Conservation (phyloP, 30 jellyfish, hydroid and myxozoan genomes). For the Turritopsis dohrnii region DNA sequence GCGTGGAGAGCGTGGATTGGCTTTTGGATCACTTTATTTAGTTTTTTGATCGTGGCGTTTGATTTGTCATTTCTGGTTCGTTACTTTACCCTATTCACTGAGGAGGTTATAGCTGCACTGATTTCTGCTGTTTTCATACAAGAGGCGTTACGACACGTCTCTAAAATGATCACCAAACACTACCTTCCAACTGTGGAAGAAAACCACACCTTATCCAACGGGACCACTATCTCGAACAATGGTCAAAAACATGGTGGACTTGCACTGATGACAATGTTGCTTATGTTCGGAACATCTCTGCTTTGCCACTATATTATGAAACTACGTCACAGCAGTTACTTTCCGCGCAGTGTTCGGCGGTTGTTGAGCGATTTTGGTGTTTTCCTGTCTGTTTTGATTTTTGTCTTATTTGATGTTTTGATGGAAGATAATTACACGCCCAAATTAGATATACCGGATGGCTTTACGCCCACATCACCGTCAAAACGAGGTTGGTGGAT, state of each 20-base stretch:
- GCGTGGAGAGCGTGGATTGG: constrained; percentile 92
- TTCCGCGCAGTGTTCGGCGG: constrained; percentile 55
- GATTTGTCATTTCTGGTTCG: constrained; percentile 70
- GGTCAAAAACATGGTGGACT: constrained; percentile 16
- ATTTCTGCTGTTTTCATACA: constrained; percentile 72
- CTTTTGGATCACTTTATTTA: constrained; percentile 64
- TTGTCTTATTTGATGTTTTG: constrained; percentile 40
- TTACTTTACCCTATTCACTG: constrained; percentile 75
- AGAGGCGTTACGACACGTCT: constrained; percentile 40
- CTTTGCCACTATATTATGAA: constrained; percentile 38
- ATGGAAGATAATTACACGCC: constrained; percentile 47
- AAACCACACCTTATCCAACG: background rate
- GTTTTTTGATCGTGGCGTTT: constrained; percentile 48
- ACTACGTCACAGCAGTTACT: constrained; percentile 64
- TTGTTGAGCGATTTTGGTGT: constrained; percentile 71
- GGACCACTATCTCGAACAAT: background rate
- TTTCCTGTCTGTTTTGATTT: constrained; percentile 42
- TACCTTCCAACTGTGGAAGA: background rate
- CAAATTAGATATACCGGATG: constrained; percentile 57
- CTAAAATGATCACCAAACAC: constrained; percentile 18
- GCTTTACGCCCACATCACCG: constrained; percentile 41
- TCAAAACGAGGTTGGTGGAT: constrained; percentile 47
- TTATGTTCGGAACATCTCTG: constrained; percentile 43
- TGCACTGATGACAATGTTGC: constrained; percentile 39
- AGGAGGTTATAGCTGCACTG: constrained; percentile 65